Percentiles rank a stretch among this genome's conserved stretches.
Conservation (phyloP, 2,888 invertebrate genomes). For the Tholera decimalis region DNA sequence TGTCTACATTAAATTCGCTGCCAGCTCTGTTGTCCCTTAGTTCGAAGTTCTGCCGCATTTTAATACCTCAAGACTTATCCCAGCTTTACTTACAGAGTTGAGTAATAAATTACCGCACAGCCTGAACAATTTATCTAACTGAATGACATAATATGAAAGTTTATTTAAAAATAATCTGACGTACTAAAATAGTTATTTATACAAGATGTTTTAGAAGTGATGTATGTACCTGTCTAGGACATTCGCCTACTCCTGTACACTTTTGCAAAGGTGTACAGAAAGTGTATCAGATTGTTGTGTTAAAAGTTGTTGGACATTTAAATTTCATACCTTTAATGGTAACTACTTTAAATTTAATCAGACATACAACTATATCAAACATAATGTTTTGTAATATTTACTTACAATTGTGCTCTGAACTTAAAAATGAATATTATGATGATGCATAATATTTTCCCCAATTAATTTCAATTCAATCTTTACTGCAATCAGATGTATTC, state of each 20-base stretch:
- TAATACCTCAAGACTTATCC: slow-evolving; percentile 53
- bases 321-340: not conserved
- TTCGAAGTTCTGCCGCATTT: slow-evolving; percentile 57
- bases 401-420: not conserved
- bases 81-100: slow-evolving; percentile 28
- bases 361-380: not conserved
- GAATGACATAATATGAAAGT: slow-evolving; percentile 38
- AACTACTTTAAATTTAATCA: not conserved
- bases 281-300: not conserved
- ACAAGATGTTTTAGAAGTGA: too few species aligned
- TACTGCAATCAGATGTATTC: too few species aligned
- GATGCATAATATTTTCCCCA: too few species aligned
- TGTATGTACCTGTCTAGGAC: not conserved
- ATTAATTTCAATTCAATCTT: too few species aligned
- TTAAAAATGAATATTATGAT: too few species aligned
- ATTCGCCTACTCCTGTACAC: not conserved
- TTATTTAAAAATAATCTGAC: slow-evolving; percentile 19
- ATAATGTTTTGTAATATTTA: not conserved
- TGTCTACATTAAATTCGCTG: slow-evolving; percentile 73
- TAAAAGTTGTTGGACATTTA: not conserved
- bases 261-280: too few species aligned
- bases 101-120: slow-evolving; percentile 42
- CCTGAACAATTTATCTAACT: slow-evolving; percentile 30
- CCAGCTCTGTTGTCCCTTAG: slow-evolving; percentile 60
- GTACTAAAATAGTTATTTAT: slow-evolving; percentile 1